phyloP scores from a whole-genome alignment of 2,888 invertebrate species.

The Morinoia aosen region DNA sequence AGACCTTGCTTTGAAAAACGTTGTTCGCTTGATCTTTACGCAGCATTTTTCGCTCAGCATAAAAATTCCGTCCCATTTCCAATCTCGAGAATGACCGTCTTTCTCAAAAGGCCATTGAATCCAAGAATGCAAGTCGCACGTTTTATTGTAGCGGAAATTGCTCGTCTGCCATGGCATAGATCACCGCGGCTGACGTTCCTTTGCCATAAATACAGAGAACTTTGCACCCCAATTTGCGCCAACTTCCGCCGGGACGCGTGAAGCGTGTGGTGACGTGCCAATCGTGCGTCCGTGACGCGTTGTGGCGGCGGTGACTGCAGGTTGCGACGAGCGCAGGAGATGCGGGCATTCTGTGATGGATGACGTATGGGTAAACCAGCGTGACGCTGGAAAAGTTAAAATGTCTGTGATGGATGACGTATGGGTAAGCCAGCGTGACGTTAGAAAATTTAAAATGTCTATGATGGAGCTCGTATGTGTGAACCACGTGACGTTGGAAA shows the following conservation, averaged over 20 bases:
- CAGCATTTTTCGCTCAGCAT: not conserved
- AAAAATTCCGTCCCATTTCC: not conserved
- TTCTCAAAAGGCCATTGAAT: not conserved
- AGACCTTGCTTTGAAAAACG: not conserved
- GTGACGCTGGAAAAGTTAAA: no score
- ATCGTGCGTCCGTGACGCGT: not conserved
- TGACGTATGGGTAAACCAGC: no score
- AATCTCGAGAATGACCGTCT: not conserved
- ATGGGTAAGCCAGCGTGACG: no score
- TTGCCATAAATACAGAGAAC: not conserved
- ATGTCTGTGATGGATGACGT: no score
- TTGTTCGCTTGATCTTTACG: not conserved
- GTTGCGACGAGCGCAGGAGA: not conserved
- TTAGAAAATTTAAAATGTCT: no score
- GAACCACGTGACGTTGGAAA: no score
- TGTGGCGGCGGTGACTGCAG: not conserved
- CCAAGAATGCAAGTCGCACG: not conserved
- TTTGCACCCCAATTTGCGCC: not conserved
- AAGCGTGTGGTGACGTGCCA: not conserved
- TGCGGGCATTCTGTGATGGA: not conserved
- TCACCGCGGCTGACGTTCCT: not conserved
- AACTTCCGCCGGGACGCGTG: not conserved
- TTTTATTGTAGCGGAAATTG: slow-evolving; percentile 12
- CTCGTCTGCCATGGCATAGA: not conserved
- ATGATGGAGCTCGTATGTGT: no score